Evolutionary conservation across 2,113 vertebrate species (phyloP), one percentile per base, ranked within the genome.

Genomic region (Phaethornis superciliosus): DNA sequence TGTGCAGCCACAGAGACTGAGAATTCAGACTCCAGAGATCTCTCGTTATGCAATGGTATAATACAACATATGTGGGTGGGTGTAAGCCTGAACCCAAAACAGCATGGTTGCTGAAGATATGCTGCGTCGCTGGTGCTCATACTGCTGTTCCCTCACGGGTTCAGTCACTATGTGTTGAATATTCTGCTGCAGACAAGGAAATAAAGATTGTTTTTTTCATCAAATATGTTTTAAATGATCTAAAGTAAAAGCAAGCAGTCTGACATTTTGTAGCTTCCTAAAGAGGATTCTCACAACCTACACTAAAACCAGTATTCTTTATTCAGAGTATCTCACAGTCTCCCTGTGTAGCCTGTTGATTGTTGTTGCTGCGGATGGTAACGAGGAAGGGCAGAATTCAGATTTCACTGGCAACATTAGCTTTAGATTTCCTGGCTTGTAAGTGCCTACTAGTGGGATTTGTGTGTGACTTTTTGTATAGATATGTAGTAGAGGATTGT

Each of bases 41-140:
- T 86, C 94, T 84, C 77, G 90, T 94, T 96, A 94, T 90, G 95
- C 92, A 96, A 95, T 94, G 90, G 72, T 90, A 81, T 89, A 92
- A 96, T 90, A 95, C 95, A 95, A 94, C 96, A 95, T 94, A 94
- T 93, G 96, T 95, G 95, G 96, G 95, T 96, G 94, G 96, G 96
- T 95, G 95, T 94, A 95, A 96, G 94, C 94, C 96, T 92, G 95
- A 92, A 95, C 94, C 83, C 92, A 90, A 94, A 95, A 90, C 96
- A 93, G 94, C 94, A 90, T 83, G 92, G 92, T 86, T 94, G 42
- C 92, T 86, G 92, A 84, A 93, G 95, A 94, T 52, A 81, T 2
- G 62, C 86, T 76, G 92, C 88, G 49, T 94, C 35, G 0, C 69
- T 89, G 90, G 95, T 88, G 94, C 65, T 95, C 92, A 58, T 63